Evolutionary conservation across 2,888 invertebrate species (phyloP).

Genomic region (Alitta virens): DNA sequence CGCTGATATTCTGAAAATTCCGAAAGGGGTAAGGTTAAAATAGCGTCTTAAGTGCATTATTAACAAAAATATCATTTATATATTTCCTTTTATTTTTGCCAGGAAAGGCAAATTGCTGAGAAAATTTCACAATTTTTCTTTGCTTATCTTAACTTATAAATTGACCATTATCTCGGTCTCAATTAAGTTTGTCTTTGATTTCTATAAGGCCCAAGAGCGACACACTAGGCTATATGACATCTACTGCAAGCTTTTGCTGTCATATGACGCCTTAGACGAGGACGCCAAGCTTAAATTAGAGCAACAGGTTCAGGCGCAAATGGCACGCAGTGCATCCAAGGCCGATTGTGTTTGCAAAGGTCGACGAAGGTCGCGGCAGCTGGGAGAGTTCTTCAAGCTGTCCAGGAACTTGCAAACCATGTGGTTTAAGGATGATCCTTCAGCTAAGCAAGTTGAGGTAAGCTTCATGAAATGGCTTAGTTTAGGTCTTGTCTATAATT

Average conservation of each 20-base stretch:
- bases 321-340: slow-evolving; percentile 12
- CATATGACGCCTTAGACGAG: slow-evolving; percentile 79
- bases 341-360: not conserved
- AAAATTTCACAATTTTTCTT: not conserved
- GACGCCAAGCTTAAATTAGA: slow-evolving; percentile 59
- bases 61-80: not conserved
- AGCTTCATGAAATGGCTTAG: no score
- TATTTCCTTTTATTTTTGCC: no score
- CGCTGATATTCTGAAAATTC: slow-evolving; percentile 83
- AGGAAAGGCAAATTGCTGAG: not conserved
- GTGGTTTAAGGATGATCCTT: slow-evolving; percentile 69
- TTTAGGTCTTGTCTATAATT: no score
- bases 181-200: not conserved
- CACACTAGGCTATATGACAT: slow-evolving; percentile 81
- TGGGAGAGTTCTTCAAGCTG: slow-evolving; percentile 77
- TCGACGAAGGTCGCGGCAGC: slow-evolving; percentile 70
- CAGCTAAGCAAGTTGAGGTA: slow-evolving; percentile 71
- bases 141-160: not conserved
- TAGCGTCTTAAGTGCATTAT: not conserved
- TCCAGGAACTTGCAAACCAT: slow-evolving; percentile 79
- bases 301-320: slow-evolving; percentile 38
- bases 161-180: no score
- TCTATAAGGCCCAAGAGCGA: slow-evolving; percentile 66
- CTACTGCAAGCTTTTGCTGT: slow-evolving; percentile 85
- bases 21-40: slow-evolving; percentile 64